These are phyloP conservation scores for Fulmarus glacialis DNA, from an alignment of 2,113 vertebrate genomes.

Conservation along the genomic window DNA sequence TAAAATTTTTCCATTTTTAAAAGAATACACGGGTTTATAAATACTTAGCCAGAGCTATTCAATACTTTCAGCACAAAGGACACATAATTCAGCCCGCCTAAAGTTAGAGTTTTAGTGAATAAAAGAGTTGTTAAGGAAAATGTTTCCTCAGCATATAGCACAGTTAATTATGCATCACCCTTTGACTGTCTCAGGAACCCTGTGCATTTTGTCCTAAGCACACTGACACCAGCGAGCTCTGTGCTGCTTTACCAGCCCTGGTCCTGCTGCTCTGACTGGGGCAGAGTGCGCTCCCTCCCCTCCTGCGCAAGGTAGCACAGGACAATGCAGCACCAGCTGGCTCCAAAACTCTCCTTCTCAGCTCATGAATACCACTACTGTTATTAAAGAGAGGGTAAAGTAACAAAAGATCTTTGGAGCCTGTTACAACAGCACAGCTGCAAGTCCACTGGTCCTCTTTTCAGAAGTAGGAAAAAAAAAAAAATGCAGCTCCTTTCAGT, in stretches of 20 bases:
- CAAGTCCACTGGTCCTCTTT: neutral
- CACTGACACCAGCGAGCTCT: accelerated
- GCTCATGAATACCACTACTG: neutral
- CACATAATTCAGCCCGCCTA: neutral
- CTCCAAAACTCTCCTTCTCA: neutral
- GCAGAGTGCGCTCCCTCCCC: neutral
- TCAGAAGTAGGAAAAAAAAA: neutral
- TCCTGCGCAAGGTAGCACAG: neutral
- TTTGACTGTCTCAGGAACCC: neutral
- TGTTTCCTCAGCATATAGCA: neutral
- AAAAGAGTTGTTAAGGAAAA: neutral
- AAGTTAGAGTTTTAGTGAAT: neutral
- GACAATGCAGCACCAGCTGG: neutral
- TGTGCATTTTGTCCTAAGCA: neutral
- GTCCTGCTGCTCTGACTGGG: neutral
- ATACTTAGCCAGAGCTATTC: neutral
- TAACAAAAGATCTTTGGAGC: neutral
- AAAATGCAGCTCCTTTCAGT: neutral
- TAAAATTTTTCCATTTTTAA: neutral
- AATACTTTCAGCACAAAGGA: neutral
- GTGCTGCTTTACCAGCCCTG: too few species aligned
- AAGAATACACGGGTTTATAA: neutral
- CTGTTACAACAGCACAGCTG: neutral
- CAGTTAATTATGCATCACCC: neutral
- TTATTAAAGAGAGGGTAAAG: neutral